Percentiles rank a stretch among this genome's conserved stretches.
These are phyloP conservation scores for Brachylomia viminalis DNA, from an alignment of 2,888 invertebrate genomes.

Conservation along the genomic window DNA sequence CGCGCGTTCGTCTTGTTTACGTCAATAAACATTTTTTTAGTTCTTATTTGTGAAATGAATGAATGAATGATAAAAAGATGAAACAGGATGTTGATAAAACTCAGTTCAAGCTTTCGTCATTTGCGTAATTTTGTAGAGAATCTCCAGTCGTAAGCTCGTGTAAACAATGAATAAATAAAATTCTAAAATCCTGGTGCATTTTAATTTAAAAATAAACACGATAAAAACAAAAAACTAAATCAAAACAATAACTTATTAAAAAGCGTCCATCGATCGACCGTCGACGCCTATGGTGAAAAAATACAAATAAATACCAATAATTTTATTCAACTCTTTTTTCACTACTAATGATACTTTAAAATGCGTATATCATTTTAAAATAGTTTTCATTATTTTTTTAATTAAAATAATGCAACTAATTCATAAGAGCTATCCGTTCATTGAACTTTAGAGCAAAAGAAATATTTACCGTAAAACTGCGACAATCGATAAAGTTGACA, in stretches of 20 bases:
- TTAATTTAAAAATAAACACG: slow-evolving; percentile 6
- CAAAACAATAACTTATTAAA: slow-evolving; percentile 43
- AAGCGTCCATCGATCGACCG: slow-evolving; percentile 18
- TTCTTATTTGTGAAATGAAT: slow-evolving; percentile 12
- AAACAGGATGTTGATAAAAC: slow-evolving; percentile 23
- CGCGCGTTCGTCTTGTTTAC: slow-evolving; percentile 45
- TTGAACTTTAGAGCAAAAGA: slow-evolving; percentile 34
- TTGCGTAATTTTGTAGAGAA: slow-evolving; percentile 13
- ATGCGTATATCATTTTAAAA: background rate
- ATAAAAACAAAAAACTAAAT: background rate
- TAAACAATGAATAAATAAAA: background rate
- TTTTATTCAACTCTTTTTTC: background rate
- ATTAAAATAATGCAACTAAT: background rate
- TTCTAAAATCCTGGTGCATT: background rate
- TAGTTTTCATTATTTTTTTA: background rate
- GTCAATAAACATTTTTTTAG: background rate
- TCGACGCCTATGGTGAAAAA: slow-evolving; percentile 1
- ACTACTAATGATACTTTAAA: background rate
- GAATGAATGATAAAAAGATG: slow-evolving; percentile 28
- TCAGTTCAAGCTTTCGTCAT: slow-evolving; percentile 24
- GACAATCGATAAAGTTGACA: slow-evolving; percentile 41
- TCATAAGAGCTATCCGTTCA: slow-evolving; percentile 16
- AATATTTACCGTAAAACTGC: slow-evolving; percentile 61
- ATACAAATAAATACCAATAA: slow-evolving; percentile 5
- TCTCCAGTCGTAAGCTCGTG: accelerated